Evolutionary conservation across 2,113 vertebrate species (phyloP).

Genomic region (Phylloscopus trochiloides): DNA sequence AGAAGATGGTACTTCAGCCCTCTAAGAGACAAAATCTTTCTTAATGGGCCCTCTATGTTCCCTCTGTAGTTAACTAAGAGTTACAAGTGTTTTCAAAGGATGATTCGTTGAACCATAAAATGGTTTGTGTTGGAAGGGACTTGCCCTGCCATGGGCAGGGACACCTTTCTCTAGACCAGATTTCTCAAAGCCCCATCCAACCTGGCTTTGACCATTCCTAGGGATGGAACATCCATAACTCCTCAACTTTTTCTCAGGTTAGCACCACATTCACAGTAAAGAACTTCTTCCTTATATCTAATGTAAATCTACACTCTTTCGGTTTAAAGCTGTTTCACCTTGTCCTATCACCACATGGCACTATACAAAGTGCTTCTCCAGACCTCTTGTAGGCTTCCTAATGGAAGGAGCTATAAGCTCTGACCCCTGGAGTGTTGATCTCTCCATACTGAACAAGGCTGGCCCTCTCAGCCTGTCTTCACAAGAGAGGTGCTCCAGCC

Average conservation of each 20-base stretch:
- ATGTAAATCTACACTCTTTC: neutral
- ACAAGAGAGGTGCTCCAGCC: neutral
- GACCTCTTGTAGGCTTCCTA: neutral
- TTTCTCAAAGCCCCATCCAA: neutral
- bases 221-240: neutral
- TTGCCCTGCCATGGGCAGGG: neutral
- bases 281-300: neutral
- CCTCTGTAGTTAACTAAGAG: neutral
- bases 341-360: neutral
- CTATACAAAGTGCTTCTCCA: neutral
- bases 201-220: neutral
- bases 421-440: neutral
- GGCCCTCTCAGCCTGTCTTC: neutral
- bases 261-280: neutral
- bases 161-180: neutral
- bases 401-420: neutral
- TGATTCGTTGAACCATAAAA: neutral
- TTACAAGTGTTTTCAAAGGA: neutral
- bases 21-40: neutral
- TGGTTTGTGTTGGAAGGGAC: neutral
- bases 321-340: neutral
- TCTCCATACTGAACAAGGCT: neutral
- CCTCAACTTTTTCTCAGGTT: neutral
- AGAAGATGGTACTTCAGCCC: neutral
- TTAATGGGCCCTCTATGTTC: neutral